phyloP scores from a whole-genome alignment of 1,140 invertebrate species.

The Uloborus diversus region DNA sequence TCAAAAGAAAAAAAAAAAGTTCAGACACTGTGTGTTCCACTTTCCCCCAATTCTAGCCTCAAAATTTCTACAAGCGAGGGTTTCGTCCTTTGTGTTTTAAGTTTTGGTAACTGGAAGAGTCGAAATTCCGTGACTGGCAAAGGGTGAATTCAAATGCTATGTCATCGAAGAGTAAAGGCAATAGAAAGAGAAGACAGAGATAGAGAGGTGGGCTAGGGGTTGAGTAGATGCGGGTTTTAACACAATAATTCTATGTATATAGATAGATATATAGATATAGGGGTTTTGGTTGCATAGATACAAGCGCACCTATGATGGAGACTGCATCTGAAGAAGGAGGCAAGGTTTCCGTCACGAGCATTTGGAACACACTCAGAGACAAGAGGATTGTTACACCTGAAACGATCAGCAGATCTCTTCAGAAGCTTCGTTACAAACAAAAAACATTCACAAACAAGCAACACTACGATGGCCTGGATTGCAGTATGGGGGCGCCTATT shows the following conservation, averaged over 20 bases:
- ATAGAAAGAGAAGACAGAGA: not conserved
- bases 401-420: conserved; percentile 57
- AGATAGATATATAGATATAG: no score
- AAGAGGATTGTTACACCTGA: conserved; percentile 98
- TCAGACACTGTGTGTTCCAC: no score
- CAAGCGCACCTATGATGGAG: conserved; percentile 89
- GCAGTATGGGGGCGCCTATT: not conserved
- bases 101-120: no score
- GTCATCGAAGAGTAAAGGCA: not conserved
- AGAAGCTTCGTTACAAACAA: conserved; percentile 45
- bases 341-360: conserved; percentile 95
- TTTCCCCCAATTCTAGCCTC: no score
- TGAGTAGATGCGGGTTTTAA: conserved; percentile 17
- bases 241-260: no score
- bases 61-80: no score
- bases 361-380: conserved; percentile 98
- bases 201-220: not conserved
- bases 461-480: conserved; percentile 31
- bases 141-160: conserved; percentile 39
- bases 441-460: conserved; percentile 56
- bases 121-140: no score
- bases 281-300: conserved; percentile 31
- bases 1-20: no score
- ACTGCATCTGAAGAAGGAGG: conserved; percentile 97
- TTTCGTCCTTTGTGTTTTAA: no score